These are phyloP conservation scores for Acanthurus tractus DNA, from an alignment of 2,797 vertebrate species.

Conservation along the genomic window DNA sequence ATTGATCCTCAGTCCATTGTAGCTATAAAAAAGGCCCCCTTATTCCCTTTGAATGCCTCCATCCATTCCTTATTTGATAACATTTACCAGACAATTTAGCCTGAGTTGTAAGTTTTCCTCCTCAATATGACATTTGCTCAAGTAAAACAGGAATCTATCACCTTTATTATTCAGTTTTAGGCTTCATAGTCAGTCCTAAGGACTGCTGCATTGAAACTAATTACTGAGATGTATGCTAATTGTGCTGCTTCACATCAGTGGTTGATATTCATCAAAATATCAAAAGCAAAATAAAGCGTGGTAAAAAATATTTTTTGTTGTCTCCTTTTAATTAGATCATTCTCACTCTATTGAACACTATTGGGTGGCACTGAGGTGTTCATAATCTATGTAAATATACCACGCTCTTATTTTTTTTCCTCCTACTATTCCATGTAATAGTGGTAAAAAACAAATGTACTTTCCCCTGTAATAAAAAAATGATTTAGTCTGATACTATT, in stretches of 20 bases:
- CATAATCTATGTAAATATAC: slow-evolving; percentile 5
- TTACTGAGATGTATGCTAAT: slow-evolving; percentile 70
- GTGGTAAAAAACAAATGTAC: no score
- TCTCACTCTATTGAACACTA: not conserved
- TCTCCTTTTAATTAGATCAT: slow-evolving; percentile 4
- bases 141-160: slow-evolving; percentile 48
- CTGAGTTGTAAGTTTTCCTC: slow-evolving; percentile 52
- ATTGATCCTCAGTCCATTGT: slow-evolving; percentile 34
- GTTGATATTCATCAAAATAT: slow-evolving; percentile 59
- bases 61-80: slow-evolving; percentile 37
- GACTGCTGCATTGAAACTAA: slow-evolving; percentile 61
- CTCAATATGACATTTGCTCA: slow-evolving; percentile 36
- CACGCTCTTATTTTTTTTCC: no score
- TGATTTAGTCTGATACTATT: no score
- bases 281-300: slow-evolving; percentile 29
- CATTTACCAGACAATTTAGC: slow-evolving; percentile 54
- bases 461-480: no score
- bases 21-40: slow-evolving; percentile 19
- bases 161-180: slow-evolving; percentile 30
- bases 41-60: slow-evolving; percentile 33
- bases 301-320: not conserved
- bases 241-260: slow-evolving; percentile 61
- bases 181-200: slow-evolving; percentile 54
- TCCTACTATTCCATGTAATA: no score
- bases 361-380: not conserved